Conservation (phyloP, 1,140 invertebrate species). For the Maniola jurtina region DNA sequence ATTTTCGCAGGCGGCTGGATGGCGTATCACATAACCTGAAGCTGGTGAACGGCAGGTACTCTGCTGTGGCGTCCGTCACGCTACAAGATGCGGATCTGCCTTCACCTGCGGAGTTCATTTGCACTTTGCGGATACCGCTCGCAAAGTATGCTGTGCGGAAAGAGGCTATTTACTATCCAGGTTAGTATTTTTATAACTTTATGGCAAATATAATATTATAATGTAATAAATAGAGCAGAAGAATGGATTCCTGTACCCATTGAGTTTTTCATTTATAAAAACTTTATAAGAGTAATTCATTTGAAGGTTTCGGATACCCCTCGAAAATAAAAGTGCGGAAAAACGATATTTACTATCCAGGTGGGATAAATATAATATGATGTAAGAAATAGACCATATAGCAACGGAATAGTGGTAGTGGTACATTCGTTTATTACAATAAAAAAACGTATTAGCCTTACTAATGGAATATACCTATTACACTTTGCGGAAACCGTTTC, state of each 20-base stretch:
- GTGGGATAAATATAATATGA: slow-evolving; percentile 59
- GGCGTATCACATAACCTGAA: slow-evolving; percentile 56
- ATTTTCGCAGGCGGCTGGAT: slow-evolving; percentile 52
- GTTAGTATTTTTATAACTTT: slow-evolving; percentile 65
- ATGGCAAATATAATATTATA: not conserved
- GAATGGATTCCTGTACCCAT: no score
- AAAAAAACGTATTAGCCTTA: no score
- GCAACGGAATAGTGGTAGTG: no score
- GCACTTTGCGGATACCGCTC: slow-evolving; percentile 82
- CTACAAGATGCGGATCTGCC: slow-evolving; percentile 79
- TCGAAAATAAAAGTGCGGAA: slow-evolving; percentile 82
- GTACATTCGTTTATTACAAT: no score
- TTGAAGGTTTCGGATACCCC: slow-evolving; percentile 82
- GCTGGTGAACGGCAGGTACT: slow-evolving; percentile 73
- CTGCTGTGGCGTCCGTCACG: slow-evolving; percentile 78
- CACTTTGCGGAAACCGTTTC: no score
- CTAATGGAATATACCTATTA: no score
- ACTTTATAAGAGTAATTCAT: no score
- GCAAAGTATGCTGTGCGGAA: slow-evolving; percentile 82
- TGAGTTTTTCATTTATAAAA: no score
- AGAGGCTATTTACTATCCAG: slow-evolving; percentile 83
- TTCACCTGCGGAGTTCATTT: slow-evolving; percentile 82
- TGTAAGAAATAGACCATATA: no score
- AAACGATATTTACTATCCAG: slow-evolving; percentile 83
- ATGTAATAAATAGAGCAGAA: no score